phyloP scores from a whole-genome alignment of 2,888 invertebrate species.

The Aleiodes alternator region DNA sequence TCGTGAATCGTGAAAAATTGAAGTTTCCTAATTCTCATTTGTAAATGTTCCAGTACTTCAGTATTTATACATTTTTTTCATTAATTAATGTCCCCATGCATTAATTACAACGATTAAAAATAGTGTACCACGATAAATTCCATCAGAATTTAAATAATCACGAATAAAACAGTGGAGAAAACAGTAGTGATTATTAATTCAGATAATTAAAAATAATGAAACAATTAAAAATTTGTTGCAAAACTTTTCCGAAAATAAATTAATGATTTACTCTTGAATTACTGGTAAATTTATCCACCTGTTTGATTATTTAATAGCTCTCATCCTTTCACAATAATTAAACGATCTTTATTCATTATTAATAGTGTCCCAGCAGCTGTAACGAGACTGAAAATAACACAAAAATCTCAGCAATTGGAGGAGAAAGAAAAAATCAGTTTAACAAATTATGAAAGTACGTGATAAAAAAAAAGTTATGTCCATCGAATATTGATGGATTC shows the following conservation, averaged over 20 bases:
- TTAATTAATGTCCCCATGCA: too few relatives aligned
- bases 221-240: background rate
- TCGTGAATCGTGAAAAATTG: too few relatives aligned
- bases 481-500: constrained; percentile 14
- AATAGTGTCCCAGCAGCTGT: background rate
- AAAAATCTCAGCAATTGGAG: constrained; percentile 13
- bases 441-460: constrained; percentile 31
- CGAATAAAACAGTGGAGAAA: too few relatives aligned
- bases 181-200: too few relatives aligned
- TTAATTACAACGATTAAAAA: too few relatives aligned
- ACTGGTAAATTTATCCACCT: constrained; percentile 17
- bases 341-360: constrained; percentile 1
- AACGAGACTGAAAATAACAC: constrained; percentile 1
- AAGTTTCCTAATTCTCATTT: too few relatives aligned
- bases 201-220: too few relatives aligned
- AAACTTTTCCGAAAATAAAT: background rate
- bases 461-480: background rate
- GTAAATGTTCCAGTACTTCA: too few relatives aligned
- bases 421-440: background rate
- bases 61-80: too few relatives aligned
- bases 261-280: background rate
- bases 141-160: too few relatives aligned
- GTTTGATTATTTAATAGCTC: constrained; percentile 24
- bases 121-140: too few relatives aligned
- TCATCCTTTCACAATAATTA: constrained; percentile 2